phyloP scores from a whole-genome alignment of 1,140 invertebrate species.

The Orius insidiosus region DNA sequence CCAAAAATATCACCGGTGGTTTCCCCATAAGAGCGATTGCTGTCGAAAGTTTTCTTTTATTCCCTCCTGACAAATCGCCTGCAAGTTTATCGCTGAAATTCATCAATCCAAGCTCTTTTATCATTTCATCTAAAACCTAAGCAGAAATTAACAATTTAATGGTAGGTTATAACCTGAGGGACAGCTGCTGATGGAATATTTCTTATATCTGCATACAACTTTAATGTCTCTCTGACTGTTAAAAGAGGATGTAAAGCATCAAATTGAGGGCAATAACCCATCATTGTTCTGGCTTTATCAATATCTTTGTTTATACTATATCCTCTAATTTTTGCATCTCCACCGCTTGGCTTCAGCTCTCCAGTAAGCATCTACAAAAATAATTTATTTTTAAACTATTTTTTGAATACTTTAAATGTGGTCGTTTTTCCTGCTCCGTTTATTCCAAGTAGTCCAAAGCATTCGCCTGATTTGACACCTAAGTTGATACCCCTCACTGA shows the following conservation, averaged over 20 bases:
- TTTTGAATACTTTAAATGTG: constrained; percentile 47
- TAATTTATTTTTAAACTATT: background rate
- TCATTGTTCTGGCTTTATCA: constrained; percentile 18
- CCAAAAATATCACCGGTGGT: constrained; percentile 42
- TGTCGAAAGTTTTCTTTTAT: constrained; percentile 51
- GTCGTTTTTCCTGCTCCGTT: constrained; percentile 84
- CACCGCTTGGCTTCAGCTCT: constrained; percentile 15
- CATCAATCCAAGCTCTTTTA: constrained; percentile 17
- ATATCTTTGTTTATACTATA: constrained; percentile 14
- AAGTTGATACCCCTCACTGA: constrained; percentile 51
- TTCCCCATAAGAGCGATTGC: constrained; percentile 45
- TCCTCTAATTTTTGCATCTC: constrained; percentile 17
- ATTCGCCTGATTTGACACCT: constrained; percentile 51
- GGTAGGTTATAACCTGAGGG: background rate
- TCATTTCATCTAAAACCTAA: constrained; percentile 17
- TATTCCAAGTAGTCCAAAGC: constrained; percentile 65
- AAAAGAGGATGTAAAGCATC: constrained; percentile 37
- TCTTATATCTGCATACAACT: constrained; percentile 26
- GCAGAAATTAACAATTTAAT: background rate
- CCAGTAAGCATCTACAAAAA: constrained; percentile 20
- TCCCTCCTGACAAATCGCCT: constrained; percentile 36
- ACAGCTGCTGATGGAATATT: constrained; percentile 20
- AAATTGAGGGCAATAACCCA: constrained; percentile 29
- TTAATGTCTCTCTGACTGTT: constrained; percentile 31
- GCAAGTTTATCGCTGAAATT: constrained; percentile 19